Percentiles rank a stretch among this genome's conserved stretches.
Evolutionary conservation across 2,888 invertebrate genomes (phyloP).

Genomic region (Harpalus rubripes): DNA sequence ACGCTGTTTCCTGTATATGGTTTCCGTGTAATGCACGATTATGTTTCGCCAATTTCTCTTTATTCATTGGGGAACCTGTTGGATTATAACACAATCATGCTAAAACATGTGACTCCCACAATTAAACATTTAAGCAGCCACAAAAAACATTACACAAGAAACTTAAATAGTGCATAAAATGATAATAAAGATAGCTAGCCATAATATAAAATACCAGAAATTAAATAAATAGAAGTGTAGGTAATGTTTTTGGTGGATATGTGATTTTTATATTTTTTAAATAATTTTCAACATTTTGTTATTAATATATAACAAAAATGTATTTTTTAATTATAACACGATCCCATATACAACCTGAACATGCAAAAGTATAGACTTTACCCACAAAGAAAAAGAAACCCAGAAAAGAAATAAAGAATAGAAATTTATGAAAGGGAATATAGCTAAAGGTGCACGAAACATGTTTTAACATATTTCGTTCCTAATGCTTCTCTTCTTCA

Average conservation of each 20-base stretch:
- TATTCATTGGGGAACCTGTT: slow-evolving; percentile 90
- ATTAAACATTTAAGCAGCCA: slow-evolving; percentile 29
- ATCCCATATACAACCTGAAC: slow-evolving; percentile 20
- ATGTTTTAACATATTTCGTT: slow-evolving; percentile 27
- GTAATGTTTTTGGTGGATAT: slow-evolving; percentile 43
- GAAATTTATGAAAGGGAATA: slow-evolving; percentile 60
- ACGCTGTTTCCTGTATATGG: slow-evolving; percentile 87
- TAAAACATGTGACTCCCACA: slow-evolving; percentile 51
- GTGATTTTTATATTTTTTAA: slow-evolving; percentile 1
- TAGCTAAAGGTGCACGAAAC: slow-evolving; percentile 63
- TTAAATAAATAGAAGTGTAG: slow-evolving; percentile 2
- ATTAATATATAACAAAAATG: neutral
- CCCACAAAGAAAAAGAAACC: slow-evolving; percentile 6
- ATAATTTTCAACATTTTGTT: neutral
- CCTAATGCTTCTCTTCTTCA: neutral
- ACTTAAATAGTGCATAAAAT: slow-evolving; percentile 40
- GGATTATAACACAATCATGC: slow-evolving; percentile 63
- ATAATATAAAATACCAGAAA: slow-evolving; percentile 1
- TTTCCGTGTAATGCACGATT: slow-evolving; percentile 84
- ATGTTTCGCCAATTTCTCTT: slow-evolving; percentile 89
- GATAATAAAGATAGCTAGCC: slow-evolving; percentile 26
- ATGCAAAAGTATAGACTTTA: slow-evolving; percentile 9
- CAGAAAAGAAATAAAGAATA: slow-evolving; percentile 3
- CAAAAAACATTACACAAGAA: slow-evolving; percentile 48
- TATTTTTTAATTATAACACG: neutral